These are phyloP conservation scores for Pithys albifrons DNA, from an alignment of 2,113 vertebrate species.

Conservation along the genomic window DNA sequence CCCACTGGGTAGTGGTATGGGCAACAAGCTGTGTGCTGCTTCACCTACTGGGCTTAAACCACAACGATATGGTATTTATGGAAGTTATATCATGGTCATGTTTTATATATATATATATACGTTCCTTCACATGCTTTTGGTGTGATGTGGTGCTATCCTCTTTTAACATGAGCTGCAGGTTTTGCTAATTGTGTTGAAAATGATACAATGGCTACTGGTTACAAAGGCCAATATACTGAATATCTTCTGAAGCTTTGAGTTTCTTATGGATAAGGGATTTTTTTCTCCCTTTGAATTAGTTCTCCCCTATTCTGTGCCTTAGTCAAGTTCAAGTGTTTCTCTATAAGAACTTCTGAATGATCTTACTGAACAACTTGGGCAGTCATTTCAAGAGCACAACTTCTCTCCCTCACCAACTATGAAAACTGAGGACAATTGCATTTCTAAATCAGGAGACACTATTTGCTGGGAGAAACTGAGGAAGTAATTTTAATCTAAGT, in stretches of 20 bases:
- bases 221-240: not conserved
- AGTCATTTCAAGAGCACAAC: not conserved
- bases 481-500: not conserved
- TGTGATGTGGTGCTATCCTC: accelerated
- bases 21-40: not conserved
- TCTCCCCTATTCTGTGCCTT: not conserved
- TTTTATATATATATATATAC: not conserved
- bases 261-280: not conserved
- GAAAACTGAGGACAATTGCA: not conserved
- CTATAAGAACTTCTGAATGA: not conserved
- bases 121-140: not conserved
- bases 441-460: not conserved
- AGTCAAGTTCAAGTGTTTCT: not conserved
- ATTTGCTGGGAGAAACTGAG: not conserved
- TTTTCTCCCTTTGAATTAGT: not conserved
- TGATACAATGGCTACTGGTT: not conserved
- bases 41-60: not conserved
- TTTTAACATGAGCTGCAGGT: not conserved
- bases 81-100: not conserved
- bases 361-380: not conserved
- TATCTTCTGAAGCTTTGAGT: not conserved
- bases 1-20: not conserved
- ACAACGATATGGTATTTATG: not conserved
- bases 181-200: not conserved
- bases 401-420: not conserved